Conservation (phyloP, 1,140 invertebrate species). For the Drosophila aff. region DNA sequence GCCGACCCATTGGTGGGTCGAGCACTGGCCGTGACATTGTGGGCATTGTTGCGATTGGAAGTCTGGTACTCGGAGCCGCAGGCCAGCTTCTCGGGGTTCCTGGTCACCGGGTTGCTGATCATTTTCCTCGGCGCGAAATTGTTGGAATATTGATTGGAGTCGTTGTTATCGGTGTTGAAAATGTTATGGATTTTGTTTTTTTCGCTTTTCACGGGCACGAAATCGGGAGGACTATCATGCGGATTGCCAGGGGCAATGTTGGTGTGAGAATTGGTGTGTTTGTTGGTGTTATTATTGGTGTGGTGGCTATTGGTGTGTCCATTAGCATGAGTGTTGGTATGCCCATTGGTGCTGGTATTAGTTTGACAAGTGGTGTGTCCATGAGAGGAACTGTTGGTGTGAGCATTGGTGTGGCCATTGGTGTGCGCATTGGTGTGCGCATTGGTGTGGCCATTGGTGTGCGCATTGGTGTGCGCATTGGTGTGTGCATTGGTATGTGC, state of each 20-base stretch:
- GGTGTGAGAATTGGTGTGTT: not conserved
- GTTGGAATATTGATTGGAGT: not conserved
- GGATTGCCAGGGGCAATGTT: not conserved
- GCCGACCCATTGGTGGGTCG: not conserved
- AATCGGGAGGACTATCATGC: not conserved
- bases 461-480: not conserved
- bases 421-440: too few species aligned
- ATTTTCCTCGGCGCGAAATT: too few species aligned
- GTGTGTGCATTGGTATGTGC: not conserved
- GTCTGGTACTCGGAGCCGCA: slow-evolving; percentile 6
- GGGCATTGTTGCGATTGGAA: not conserved
- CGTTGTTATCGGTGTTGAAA: too few species aligned
- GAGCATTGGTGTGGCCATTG: not conserved
- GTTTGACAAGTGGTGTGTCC: too few species aligned
- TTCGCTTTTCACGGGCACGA: too few species aligned
- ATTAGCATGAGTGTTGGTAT: not conserved
- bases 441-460: not conserved
- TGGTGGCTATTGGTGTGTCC: not conserved
- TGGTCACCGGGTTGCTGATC: too few species aligned
- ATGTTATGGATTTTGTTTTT: too few species aligned
- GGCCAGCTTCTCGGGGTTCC: not conserved
- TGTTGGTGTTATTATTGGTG: not conserved
- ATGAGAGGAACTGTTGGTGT: not conserved
- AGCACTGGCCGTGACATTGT: slow-evolving; percentile 12
- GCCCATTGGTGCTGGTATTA: not conserved